These are phyloP conservation scores for Sphaeramia orbicularis DNA, from an alignment of 2,797 vertebrate genomes.

Conservation along the genomic window DNA sequence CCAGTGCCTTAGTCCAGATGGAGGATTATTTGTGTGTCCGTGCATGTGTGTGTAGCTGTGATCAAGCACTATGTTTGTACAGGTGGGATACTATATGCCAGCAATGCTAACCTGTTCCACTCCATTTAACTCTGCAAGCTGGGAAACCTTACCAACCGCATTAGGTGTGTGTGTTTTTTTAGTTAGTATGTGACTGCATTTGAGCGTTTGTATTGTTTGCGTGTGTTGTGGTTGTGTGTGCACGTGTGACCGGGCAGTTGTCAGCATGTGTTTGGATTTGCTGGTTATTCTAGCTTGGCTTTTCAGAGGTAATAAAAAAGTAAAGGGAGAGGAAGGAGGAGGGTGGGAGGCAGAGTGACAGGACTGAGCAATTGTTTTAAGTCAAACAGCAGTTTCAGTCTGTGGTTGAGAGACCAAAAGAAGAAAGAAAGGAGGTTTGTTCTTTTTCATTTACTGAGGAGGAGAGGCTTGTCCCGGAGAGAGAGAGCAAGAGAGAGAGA, in stretches of 20 bases:
- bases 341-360: constrained; percentile 34
- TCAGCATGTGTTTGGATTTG: constrained; percentile 74
- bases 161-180: constrained; percentile 45
- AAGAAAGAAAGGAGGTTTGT: constrained; percentile 49
- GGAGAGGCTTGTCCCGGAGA: constrained; percentile 12
- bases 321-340: constrained; percentile 11
- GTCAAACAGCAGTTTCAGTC: constrained; percentile 46
- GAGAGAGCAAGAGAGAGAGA: not conserved
- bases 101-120: constrained; percentile 90
- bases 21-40: constrained; percentile 60
- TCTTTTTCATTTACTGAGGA: constrained; percentile 18
- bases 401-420: constrained; percentile 23
- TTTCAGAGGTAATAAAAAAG: constrained; percentile 76
- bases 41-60: constrained; percentile 41
- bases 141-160: constrained; percentile 60
- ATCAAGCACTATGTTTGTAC: constrained; percentile 86
- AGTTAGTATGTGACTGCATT: constrained; percentile 31
- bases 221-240: constrained; percentile 19
- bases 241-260: constrained; percentile 53
- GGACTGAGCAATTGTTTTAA: constrained; percentile 62
- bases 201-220: constrained; percentile 59
- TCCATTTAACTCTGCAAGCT: constrained; percentile 84
- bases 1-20: constrained; percentile 79
- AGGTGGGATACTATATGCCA: constrained; percentile 86
- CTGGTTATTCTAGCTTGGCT: constrained; percentile 79